Percentiles rank a stretch among this genome's conserved stretches.
Evolutionary conservation across 1,140 invertebrate species (phyloP).

Genomic region (Xylocopa sonorina): DNA sequence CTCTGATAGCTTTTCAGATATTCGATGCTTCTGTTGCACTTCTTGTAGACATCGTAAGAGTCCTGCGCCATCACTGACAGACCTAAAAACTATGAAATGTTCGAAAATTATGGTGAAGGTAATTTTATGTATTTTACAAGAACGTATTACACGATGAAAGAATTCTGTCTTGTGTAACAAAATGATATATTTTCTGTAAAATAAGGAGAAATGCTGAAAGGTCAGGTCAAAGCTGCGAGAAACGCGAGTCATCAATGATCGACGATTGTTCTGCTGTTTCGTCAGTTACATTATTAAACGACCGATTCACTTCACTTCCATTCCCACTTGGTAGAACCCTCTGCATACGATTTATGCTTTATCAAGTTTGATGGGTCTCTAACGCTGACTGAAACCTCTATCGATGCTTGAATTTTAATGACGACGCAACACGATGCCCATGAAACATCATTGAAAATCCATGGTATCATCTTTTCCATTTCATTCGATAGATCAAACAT

Average conservation of each 20-base stretch:
- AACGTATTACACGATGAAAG: not conserved
- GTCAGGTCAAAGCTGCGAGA: not conserved
- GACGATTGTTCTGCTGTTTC: slow-evolving; percentile 33
- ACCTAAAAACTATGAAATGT: slow-evolving; percentile 41
- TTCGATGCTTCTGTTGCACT: slow-evolving; percentile 49
- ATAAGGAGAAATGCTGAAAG: not conserved
- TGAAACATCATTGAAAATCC: not conserved
- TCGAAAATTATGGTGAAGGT: slow-evolving; percentile 15
- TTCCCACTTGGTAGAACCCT: slow-evolving; percentile 52
- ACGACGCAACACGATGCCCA: slow-evolving; percentile 27
- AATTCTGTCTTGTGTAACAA: not conserved
- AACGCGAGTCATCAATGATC: slow-evolving; percentile 33
- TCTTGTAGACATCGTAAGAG: slow-evolving; percentile 34
- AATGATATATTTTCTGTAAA: no score
- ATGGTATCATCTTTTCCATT: not conserved
- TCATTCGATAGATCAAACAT: not conserved
- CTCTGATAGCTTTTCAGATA: not conserved
- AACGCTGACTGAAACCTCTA: slow-evolving; percentile 40
- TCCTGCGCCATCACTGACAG: slow-evolving; percentile 33
- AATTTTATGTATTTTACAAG: not conserved
- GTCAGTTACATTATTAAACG: slow-evolving; percentile 49
- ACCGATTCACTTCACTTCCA: slow-evolving; percentile 48
- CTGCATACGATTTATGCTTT: slow-evolving; percentile 46
- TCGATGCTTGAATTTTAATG: slow-evolving; percentile 44
- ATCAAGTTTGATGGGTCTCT: slow-evolving; percentile 52